Evolutionary conservation across 2,113 vertebrate species (phyloP), one percentile per base, ranked within the genome.

Genomic region (Leucoraja erinaceus): DNA sequence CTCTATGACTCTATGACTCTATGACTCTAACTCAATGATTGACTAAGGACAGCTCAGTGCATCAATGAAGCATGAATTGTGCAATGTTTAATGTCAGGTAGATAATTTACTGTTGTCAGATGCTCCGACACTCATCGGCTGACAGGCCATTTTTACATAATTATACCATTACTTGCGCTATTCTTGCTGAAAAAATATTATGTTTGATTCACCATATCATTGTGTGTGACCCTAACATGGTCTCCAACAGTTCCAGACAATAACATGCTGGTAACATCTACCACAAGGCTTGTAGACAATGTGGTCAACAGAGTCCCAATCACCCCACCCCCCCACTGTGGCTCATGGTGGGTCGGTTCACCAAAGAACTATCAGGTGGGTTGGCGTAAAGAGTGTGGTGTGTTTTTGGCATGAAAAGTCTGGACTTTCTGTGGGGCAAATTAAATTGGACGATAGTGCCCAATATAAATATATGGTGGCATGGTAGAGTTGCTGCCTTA

Each of bases 101-200:
- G 83, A 31, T 63, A 88, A 88, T 63, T 63, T 88, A n/a, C 83
- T 18, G 59, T 31, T 63, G 83, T 63, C 12, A n/a, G n/a, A 88
- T 63, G n/a, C 59, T 88, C 83, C 63, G 59, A 88, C n/a, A 31
- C 63, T 31, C 83, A 63, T 59, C 31, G 83, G 22, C 79, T 63
- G 83, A 63, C 83, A 88, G 59, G 12, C 56, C 83, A 88, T 88
- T 63, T 88, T 88, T 66, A 63, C 83, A 18, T 88, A 88, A 88
- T 88, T 88, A 88, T 88, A 31, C 63, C 59, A 88, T 66, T 63
- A 63, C 83, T 88, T 88, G 59, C 31, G 59, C 28, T 88, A 88
- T 18, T 63, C 83, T 14, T 8, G 83, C 28, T n/a, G 56, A 63
- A n/a, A 66, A 88, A 63, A 66, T 88, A 28, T 63, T 31, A 66